Evolutionary conservation across 2,888 invertebrate species (phyloP), one percentile per base, ranked within the genome.

Genomic region (Syritta pipiens): DNA sequence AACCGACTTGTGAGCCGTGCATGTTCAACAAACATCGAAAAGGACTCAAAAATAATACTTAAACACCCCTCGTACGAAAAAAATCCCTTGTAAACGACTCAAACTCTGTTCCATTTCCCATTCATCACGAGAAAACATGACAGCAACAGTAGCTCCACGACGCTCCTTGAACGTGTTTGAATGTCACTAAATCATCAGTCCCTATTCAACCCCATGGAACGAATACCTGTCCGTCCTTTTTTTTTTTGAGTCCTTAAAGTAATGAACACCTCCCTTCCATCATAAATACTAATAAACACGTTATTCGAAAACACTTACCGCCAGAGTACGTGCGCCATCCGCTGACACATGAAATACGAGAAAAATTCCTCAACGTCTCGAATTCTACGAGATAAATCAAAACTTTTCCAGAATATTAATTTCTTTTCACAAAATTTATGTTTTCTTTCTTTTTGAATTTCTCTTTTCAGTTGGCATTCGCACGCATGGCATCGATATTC

Each of bases 401-500:
- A 74, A 79, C 79, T 68, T 79, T 68, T 74, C 22, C 62, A 79
- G 79, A 74, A 79, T 79, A 74, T 62, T 28, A 79, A 79, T 74
- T 72, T 59, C 14, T 14, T 51, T 44, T 30, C 35, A 55, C 19
- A 63, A 76, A 46, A 77, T 72, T 77, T 77, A 77, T 76, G 71
- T 62, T 53, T 57, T 67, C 37, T 59, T 20, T 48, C 3, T 28
- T 63, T 55, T 7, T n/a, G 12, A 51, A 71, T 68, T 40, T 76
- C 40, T 81, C 63, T 81, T 92, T 92, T 60, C 90, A 95, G 95
- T 93, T 81, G 91, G 92, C 85, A 90, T 95, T 46, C 91, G 95
- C 84, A 96, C 96, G 20, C 99, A 99, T 89, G 99, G 99, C 17
- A 93, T 99, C 84, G 91, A 93, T 82, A 93, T 97, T 60, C 96